Base-by-base conservation (phyloP, 2,797 vertebrate species). In the Ciconia nigra region DNA sequence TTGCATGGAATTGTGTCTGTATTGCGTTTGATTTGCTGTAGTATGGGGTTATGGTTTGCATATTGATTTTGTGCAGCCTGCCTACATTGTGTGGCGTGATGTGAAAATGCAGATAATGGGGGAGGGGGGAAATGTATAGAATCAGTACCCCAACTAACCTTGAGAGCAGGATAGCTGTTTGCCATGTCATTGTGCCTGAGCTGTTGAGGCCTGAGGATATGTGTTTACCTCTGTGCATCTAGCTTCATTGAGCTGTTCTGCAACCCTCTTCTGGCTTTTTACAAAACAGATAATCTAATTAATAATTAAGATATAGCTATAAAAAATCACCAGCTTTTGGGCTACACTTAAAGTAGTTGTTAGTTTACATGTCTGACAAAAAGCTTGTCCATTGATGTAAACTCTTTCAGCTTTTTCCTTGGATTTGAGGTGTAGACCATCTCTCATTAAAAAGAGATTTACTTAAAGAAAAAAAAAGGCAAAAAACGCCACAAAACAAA, bases 1-100 rank as follows among this genome's bases (percentile, higher is more conserved):
- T 54, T 59, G 41, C 18, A n/a, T 59, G 61, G 41, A 69, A 42
- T 29, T 42, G 59, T 42, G 46, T 72, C 21, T 77, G 59, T 77
- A 33, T 22, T 63, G 20, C 2, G 0, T 33, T 57, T 83, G 31
- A 42, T 77, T 61, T 0, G 0, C 47, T 73, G 26, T 44, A 25
- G 55, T 46, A 5, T 11, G 31, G 39, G 6, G 9, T 71, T 46
- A 15, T 21, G 41, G 29, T 67, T 81, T 80, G 44, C 44, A 11
- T 41, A 21, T 10, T 41, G 52, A 18, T 67, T 54, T 54, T 61
- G 24, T 65, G 67, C 51, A 83, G 51, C 52, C 37, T 62, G 10
- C 39, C 26, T 41, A 3, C 15, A 0, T 39, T 46, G n/a, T 67
- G 19, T 39, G 22, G 42, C 19, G 8, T 28, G 11, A 19, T 54